Evolutionary conservation across 2,797 vertebrate genomes (phyloP), one percentile per base, ranked within the genome.

Genomic region (Nannoperca australis): DNA sequence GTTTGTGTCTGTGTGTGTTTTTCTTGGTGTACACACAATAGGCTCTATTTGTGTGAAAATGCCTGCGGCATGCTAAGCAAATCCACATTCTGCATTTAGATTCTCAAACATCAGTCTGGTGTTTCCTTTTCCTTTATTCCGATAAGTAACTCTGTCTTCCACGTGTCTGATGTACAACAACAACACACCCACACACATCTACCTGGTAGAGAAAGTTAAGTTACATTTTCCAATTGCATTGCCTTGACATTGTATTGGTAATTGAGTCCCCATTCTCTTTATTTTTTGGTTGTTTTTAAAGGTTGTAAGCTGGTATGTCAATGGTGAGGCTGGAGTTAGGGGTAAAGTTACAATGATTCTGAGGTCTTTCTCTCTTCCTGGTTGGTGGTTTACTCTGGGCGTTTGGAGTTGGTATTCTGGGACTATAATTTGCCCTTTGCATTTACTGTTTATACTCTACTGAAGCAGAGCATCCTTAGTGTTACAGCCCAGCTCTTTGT

Each of bases 351-450:
- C 53, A 63, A 64, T 70, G 70, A 60, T 65, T 73, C 27, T 14
- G 30, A 15, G n/a, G 22, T 58, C 72, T 49, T 73, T 53, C 74
- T 58, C 47, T 47, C 44, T 68, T 55, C 42, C 68, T 77, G 70
- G 63, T 71, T 59, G 68, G 88, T 74, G 85, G 91, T 92, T 90
- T 82, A 47, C 75, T 86, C 81, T 90, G 89, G 89, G 71, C 65
- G 75, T 86, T 78, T 65, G 40, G 65, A 82, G 73, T 70, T 76
- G 78, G 63, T 81, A 86, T 85, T 91, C 89, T 88, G 42, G 81
- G 76, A 88, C 91, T 90, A 73, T 92, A 93, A 92, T 93, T 92
- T 81, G 70, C 78, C 51, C 54, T 80, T 66, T 77, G 63, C 76
- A 24, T 84, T 89, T 32, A 83, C 76, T 89, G 87, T 91, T 89